Evolutionary conservation across 2,113 vertebrate species (phyloP).

Genomic region (Labeo rohita): DNA sequence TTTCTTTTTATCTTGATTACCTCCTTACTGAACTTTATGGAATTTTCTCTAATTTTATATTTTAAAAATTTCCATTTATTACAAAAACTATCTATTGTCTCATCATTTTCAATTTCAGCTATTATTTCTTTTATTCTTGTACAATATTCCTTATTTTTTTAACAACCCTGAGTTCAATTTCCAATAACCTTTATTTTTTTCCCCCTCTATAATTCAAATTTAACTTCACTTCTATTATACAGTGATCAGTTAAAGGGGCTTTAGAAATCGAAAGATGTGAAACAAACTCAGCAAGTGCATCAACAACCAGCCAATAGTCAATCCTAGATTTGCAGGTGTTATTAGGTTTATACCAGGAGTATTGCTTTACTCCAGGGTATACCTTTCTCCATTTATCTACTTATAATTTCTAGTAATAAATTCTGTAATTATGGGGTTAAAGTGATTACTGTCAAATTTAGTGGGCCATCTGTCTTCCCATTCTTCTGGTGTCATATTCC

Average conservation of each 20-base stretch:
- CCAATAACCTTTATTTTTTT: slow-evolving; percentile 30
- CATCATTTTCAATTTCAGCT: neutral
- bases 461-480: slow-evolving; percentile 31
- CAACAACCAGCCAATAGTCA: slow-evolving; percentile 32
- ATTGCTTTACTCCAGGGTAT: slow-evolving; percentile 20
- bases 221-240: slow-evolving; percentile 21
- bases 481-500: slow-evolving; percentile 43
- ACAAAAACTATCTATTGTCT: neutral
- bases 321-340: slow-evolving; percentile 7
- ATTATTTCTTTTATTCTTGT: slow-evolving; percentile 3
- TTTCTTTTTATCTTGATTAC: neutral
- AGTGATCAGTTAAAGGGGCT: slow-evolving; percentile 34
- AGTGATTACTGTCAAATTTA: neutral
- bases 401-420: neutral
- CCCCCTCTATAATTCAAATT: neutral
- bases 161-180: slow-evolving; percentile 36
- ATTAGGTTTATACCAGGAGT: slow-evolving; percentile 30
- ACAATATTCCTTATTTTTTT: slow-evolving; percentile 20
- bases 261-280: slow-evolving; percentile 9
- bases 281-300: neutral
- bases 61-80: slow-evolving; percentile 45
- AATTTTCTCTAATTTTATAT: slow-evolving; percentile 22
- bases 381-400: slow-evolving; percentile 21
- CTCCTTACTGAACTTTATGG: slow-evolving; percentile 15
- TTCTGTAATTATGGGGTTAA: neutral